Evolutionary conservation across 2,113 vertebrate species (phyloP), one percentile per base, ranked within the genome.

Genomic region (Triplophysa rosa): DNA sequence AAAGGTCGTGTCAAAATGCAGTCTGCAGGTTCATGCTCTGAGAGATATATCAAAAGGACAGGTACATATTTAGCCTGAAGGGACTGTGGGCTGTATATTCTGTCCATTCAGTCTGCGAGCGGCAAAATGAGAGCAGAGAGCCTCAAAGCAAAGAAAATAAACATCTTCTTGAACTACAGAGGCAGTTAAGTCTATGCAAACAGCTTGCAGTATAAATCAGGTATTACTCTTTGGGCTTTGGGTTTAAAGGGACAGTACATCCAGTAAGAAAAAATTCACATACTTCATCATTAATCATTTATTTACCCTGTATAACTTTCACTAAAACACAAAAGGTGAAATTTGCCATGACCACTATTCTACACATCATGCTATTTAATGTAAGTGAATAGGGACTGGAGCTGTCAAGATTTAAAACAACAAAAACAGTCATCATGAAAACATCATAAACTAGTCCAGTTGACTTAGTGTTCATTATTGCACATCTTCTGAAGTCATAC

Each of bases 1-100:
- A 87, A 91, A 91, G 88, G 88, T 90, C 85, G 85, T 67, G 67
- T 80, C 84, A 82, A 85, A 89, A 87, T 87, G 79, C 83, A 88
- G 78, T 81, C 75, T 66, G 73, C 47, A 42, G 37, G 84, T 42
- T 61, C 26, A 68, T 58, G 77, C 82, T 88, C 86, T 86, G 83
- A 88, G 83, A 89, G 86, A 88, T 82, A 70, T 45, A 64, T 64
- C 68, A 73, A 67, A 81, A 74, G n/a, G 79, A 67, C 64, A 59
- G 24, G 26, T n/a, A 70, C 47, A 70, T 65, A 42, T 71, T 67
- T 71, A 42, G 49, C 61, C 37, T 17, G 29, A 69, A 64, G 61
- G 23, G 54, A 77, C 49, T 16, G 16, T 21, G 10, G 52, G 52
- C 17, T n/a, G 24, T 7, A 21, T 65, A 45, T 49, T 14, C 24